A percentile compares a stretch with the other conserved stretches of the same genome.
phyloP scores from a whole-genome alignment of 2,113 vertebrate genomes.

The Trichomycterus rosablanca region DNA sequence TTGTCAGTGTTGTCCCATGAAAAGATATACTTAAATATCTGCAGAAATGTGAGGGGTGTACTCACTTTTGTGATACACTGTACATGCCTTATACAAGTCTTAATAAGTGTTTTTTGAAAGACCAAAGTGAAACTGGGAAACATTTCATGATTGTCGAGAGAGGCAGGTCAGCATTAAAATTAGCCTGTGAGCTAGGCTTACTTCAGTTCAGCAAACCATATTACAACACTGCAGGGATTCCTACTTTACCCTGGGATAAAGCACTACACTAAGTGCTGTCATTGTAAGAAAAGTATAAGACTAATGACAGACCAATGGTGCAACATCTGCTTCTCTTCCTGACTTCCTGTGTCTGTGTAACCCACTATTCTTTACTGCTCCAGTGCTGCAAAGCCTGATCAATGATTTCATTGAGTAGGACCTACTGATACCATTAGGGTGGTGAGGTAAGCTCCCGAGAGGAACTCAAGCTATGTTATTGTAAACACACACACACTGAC shows the following conservation, averaged over 20 bases:
- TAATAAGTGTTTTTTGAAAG: too few species aligned
- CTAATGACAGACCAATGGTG: neutral
- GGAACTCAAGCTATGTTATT: conserved; percentile 45
- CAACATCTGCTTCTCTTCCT: conserved; percentile 1
- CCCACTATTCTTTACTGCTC: conserved; percentile 42
- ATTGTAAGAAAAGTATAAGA: neutral
- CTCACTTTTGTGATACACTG: too few species aligned
- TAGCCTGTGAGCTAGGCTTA: too few species aligned
- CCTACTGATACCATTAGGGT: conserved; percentile 63
- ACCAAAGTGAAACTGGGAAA: too few species aligned
- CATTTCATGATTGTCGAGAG: too few species aligned
- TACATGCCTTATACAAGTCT: too few species aligned
- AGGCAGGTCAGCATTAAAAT: too few species aligned
- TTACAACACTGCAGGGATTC: neutral
- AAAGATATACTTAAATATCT: too few species aligned
- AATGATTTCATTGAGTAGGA: conserved; percentile 73
- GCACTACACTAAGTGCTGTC: neutral
- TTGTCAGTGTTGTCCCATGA: too few species aligned
- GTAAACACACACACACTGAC: conserved; percentile 51
- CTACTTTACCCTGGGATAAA: conserved; percentile 7
- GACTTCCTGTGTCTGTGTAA: conserved; percentile 23
- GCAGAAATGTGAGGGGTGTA: too few species aligned
- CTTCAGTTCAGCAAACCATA: too few species aligned
- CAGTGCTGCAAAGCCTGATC: conserved; percentile 53
- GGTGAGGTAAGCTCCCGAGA: conserved; percentile 71